phyloP scores from a whole-genome alignment of 2,888 invertebrate species.

The Torymus aiolomorphi region DNA sequence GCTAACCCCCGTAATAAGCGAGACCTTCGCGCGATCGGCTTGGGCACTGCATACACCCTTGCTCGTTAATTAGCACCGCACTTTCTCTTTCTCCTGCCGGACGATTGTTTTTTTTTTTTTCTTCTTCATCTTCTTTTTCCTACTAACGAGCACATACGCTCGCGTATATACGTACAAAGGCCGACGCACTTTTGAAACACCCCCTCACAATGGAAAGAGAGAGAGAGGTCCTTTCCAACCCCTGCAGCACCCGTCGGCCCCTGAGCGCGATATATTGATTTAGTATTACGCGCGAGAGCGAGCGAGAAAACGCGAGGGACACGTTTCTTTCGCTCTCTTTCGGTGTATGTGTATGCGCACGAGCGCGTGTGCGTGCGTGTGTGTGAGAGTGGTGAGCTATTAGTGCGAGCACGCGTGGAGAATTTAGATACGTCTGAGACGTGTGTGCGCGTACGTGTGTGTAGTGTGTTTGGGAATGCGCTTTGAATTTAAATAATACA shows the following conservation, averaged over 20 bases:
- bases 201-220: slow-evolving; percentile 62
- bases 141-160: slow-evolving; percentile 29
- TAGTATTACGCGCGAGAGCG: slow-evolving; percentile 69
- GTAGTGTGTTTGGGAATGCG: not conserved
- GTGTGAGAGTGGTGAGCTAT: not conserved
- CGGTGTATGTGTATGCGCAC: not conserved
- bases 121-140: slow-evolving; percentile 31
- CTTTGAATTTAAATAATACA: not conserved
- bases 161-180: slow-evolving; percentile 1
- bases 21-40: too few species aligned
- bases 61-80: too few species aligned
- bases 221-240: slow-evolving; percentile 46
- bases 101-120: not conserved
- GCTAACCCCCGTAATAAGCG: too few species aligned
- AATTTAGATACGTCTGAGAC: slow-evolving; percentile 1
- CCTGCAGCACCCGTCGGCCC: too few species aligned
- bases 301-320: slow-evolving; percentile 9
- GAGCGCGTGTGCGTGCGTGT: not conserved
- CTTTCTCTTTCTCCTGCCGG: not conserved
- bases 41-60: too few species aligned
- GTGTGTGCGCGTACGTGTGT: too few species aligned
- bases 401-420: not conserved
- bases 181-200: slow-evolving; percentile 65
- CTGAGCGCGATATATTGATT: slow-evolving; percentile 70
- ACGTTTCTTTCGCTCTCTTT: too few species aligned